A percentile compares a stretch with the other conserved stretches of the same genome.
phyloP scores from a whole-genome alignment of 2,113 vertebrate species.

The Ceyx melanurus region DNA sequence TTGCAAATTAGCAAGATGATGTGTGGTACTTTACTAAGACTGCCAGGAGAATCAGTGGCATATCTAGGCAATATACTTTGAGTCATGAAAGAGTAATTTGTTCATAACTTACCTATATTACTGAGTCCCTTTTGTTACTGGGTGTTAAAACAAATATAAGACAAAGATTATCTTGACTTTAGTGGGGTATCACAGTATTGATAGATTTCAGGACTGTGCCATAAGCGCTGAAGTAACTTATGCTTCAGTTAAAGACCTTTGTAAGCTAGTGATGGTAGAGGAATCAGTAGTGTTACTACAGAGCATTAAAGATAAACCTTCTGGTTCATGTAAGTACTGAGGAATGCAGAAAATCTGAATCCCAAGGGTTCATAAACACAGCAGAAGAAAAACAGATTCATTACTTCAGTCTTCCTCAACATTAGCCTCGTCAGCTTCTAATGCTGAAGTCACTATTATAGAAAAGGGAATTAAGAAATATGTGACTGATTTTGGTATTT shows the following conservation, averaged over 20 bases:
- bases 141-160: background rate
- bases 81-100: background rate
- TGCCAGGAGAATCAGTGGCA: background rate
- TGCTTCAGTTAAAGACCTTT: background rate
- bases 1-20: background rate
- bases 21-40: background rate
- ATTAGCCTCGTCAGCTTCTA: background rate
- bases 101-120: background rate
- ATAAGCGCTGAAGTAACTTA: background rate
- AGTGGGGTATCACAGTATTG: background rate
- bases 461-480: background rate
- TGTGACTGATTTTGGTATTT: background rate
- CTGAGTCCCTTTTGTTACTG: background rate
- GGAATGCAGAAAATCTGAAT: background rate
- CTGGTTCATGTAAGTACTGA: background rate
- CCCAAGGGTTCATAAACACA: background rate
- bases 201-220: background rate
- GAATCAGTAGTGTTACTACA: background rate
- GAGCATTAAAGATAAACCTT: background rate
- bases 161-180: background rate
- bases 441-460: background rate
- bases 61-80: background rate
- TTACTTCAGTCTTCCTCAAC: background rate
- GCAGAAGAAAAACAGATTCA: background rate
- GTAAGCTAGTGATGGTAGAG: background rate